Evolutionary conservation across 2,113 vertebrate species (phyloP), one percentile per base, ranked within the genome.

Genomic region (Aplodontia rufa): DNA sequence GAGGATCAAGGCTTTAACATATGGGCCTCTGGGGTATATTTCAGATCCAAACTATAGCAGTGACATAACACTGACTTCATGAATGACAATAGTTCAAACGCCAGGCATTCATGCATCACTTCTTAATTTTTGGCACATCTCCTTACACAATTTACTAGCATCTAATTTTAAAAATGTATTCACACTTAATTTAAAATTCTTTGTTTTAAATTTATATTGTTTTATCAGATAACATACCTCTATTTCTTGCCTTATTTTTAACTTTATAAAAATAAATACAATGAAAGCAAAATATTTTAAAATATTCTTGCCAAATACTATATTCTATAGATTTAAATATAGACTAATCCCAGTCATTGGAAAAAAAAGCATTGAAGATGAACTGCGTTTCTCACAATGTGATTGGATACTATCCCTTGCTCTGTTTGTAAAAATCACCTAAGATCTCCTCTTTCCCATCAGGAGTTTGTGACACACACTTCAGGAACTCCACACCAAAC

Each of bases 261-360:
- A 55, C 64, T 62, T 58, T 92, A 71, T 96, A 89, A 71, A 87
- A 60, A 58, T 75, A 88, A 92, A 71, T 42, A 49, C 9, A 88
- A 24, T 64, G 16, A 80, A 91, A 93, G 26, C 1, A 79, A 93
- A 89, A 40, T 64, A 87, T 75, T 91, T 81, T 47, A 55, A 20
- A 37, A 28, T 45, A 24, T 30, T 92, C 47, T 64, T 8, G 28
- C 22, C 19, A 91, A 37, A 55, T 66, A 55, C 32, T 72, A 69
- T 22, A 58, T 24, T 58, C 19, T 28, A 24, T 12, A 60, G 53
- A 40, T 55, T 47, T 60, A 84, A 87, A 42, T 17, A 58, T 2
- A 72, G 35, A 66, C 53, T 32, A 79, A 64, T 84, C 20, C 4
- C 9, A 93, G 47, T 75, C 49, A 80, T 10, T 74, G 19, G n/a